These are phyloP conservation scores for Hyperoplus immaculatus DNA, from an alignment of 2,797 vertebrate species.

Conservation along the genomic window DNA sequence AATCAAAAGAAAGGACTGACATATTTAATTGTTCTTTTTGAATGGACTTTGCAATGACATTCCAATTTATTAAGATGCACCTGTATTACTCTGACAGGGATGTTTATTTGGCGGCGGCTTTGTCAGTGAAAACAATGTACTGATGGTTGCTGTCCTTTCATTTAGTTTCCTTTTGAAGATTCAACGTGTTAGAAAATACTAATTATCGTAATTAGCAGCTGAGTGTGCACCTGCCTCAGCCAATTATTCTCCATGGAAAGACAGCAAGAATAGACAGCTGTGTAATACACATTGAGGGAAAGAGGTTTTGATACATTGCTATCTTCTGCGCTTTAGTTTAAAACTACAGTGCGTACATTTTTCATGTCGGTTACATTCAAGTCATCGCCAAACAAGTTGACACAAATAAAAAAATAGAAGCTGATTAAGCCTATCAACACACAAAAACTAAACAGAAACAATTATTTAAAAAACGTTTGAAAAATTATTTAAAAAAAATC, in stretches of 20 bases:
- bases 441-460: too few relatives aligned
- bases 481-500: too few relatives aligned
- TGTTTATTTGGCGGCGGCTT: constrained; percentile 6
- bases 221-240: constrained; percentile 20
- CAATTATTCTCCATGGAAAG: background rate
- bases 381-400: too few relatives aligned
- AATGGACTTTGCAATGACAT: too few relatives aligned
- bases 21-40: too few relatives aligned
- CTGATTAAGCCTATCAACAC: too few relatives aligned
- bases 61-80: too few relatives aligned
- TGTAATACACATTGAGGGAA: background rate
- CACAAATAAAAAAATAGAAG: too few relatives aligned
- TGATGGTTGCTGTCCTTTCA: background rate
- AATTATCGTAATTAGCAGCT: constrained; percentile 47
- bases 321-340: background rate
- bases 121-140: background rate
- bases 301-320: background rate
- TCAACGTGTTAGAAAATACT: constrained; percentile 9
- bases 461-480: too few relatives aligned
- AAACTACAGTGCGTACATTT: background rate
- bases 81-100: background rate
- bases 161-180: constrained; percentile 3
- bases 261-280: background rate
- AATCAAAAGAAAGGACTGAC: too few relatives aligned
- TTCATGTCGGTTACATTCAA: too few relatives aligned